Base-by-base conservation (phyloP, 1,140 invertebrate species). In the Apis laboriosa region DNA sequence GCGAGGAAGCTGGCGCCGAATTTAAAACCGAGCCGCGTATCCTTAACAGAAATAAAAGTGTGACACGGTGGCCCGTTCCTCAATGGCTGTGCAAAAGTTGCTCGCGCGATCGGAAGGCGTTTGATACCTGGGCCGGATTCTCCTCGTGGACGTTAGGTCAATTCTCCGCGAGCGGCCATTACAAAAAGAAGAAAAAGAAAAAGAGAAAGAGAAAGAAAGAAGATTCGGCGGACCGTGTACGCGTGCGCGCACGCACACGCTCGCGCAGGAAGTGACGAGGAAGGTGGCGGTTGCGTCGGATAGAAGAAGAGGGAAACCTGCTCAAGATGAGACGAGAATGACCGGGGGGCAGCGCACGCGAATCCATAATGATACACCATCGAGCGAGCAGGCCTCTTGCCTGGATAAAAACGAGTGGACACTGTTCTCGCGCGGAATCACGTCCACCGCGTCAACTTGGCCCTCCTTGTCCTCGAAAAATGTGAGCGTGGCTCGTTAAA, bases 341-440 rank as follows among this genome's bases (percentile, higher is more conserved):
- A 93, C 92, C 92, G 90, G 92, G 88, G 53, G 92, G 93, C 92
- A 92, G 92, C 92, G 92, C 93, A 93, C 93, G 93, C 93, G 93
- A 93, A 92, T 92, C 85, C 90, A 90, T 93, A 93, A 93, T 93
- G 92, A 93, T 93, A 93, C 90, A 92, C 90, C 92, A 87, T 64
- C 24, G 85, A 81, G 84, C 88, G 88, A 88, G 88, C 86, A 88
- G 86, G 84, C 56, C 34, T 19, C 17, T 17, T 56, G 72, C 21
- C 81, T 67, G 64, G 77, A 84, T 82, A 88, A 88, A 88, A 88
- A 76, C 85, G 66, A 84, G 86, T 84, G 84, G 86, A 88, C 87
- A 88, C 51, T 43, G 34, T 43, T 86, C 80, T 73, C 84, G 86
- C 67, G 76, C 19, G 43, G 60, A 63, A 58, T 55, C 56, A n/a